Base-by-base conservation (phyloP, 2,797 vertebrate species). In the Hylomyscus alleni region DNA sequence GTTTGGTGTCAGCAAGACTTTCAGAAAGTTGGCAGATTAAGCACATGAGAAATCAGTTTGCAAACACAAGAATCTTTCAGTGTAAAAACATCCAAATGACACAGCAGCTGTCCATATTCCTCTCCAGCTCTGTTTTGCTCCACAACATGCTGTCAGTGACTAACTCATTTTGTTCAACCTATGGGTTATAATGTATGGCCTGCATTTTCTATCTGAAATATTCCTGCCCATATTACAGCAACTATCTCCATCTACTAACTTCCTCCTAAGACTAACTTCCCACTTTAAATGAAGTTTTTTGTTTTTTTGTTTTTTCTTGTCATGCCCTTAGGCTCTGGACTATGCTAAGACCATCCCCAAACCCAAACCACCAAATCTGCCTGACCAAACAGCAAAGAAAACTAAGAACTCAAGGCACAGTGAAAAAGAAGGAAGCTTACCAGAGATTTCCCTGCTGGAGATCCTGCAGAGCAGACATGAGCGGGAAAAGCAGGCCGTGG, bases 281-380 rank as follows among this genome's bases (percentile, higher is more conserved):
- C 19, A 34, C 91, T 77, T 86, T 56, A 62, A 52, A n/a, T 3
- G 83, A 67, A 20, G 40, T 44, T 76, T 29, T 77, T 47, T 13
- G 14, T 77, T 97, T 12, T n/a, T 17, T 76, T 22, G 62, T 89
- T 56, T 4, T 95, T 77, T 97, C 67, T 69, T n/a, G 67, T 95
- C 34, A 26, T 97, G 47, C 0, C 96, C 95, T 87, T 69, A 99
- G 99, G 99, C 99, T 19, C 98, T 99, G 98, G 99, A 99, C 96
- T 99, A 99, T 14, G 99, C 99, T 65, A 99, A 99, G 98, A 99
- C 98, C 47, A 99, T 99, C 76, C 98, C 98, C 1, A 99, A 98
- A 98, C 99, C 99, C 6, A 98, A 98, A 83, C 89, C 95, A 22
- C 26, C 94, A 2, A 98, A 96, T 80, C 93, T 60, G 4, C 37